Percentiles rank a stretch among this genome's conserved stretches.
These are phyloP conservation scores for Chelonia mydas DNA, from an alignment of 2,797 vertebrate genomes.

Conservation along the genomic window DNA sequence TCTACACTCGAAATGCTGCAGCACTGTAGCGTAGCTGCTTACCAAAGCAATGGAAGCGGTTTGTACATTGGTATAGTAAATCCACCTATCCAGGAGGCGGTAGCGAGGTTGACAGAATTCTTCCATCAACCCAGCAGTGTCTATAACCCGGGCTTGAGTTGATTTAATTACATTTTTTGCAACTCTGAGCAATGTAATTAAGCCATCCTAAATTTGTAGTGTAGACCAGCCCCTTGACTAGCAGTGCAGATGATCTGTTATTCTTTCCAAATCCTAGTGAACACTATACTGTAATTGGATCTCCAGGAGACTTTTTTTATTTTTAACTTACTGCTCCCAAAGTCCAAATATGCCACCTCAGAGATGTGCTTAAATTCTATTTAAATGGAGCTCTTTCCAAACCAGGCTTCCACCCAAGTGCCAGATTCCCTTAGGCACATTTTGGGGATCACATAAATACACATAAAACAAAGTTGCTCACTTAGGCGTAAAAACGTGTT, in stretches of 20 bases:
- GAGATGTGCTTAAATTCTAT: conserved; percentile 33
- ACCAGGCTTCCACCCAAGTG: conserved; percentile 2
- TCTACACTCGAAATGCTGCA: not conserved
- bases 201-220: not conserved
- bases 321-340: conserved; percentile 5
- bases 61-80: not conserved
- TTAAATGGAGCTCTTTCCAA: conserved; percentile 44
- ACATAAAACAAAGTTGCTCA: conserved; percentile 69
- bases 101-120: no score
- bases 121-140: not conserved
- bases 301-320: not conserved
- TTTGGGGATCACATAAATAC: conserved; percentile 39
- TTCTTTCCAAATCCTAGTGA: not conserved
- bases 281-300: conserved; percentile 16
- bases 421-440: conserved; percentile 63
- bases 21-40: no score
- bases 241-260: not conserved
- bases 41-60: not conserved
- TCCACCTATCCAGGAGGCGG: not conserved
- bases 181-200: not conserved
- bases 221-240: not conserved
- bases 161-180: not conserved
- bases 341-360: conserved; percentile 30
- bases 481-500: conserved; percentile 56
- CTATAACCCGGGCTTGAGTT: not conserved